Base-by-base conservation (phyloP, 2,113 vertebrate species). In the Osmerus eperlanus region DNA sequence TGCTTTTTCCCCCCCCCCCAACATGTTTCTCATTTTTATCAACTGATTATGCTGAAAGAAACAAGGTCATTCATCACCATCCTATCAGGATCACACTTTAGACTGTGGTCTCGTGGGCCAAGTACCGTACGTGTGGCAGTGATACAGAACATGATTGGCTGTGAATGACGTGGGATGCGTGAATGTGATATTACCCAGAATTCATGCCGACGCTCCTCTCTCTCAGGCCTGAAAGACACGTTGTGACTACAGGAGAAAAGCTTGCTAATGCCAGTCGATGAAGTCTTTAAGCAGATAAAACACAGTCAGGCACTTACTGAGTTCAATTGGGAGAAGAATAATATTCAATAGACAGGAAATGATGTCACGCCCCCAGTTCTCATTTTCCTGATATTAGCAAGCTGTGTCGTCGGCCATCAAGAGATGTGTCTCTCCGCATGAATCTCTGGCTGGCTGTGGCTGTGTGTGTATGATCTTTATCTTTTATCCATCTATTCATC, bases 141-240 rank as follows among this genome's bases (percentile, higher is more conserved):
- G 64, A 41, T 25, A n/a, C 13, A 36, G 75, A 73, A 70, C 63
- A 18, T 78, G 73, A 36, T 65, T n/a, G 78, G 83, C 65, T 65
- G 82, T 88, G 87, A 81, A 87, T 86, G 86, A 77, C 65, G 72
- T 78, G 78, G 72, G 78, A 90, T 85, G 88, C 52, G 75, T 87
- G 85, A 76, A 76, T 81, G 88, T 69, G 74, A 52, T 53, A 79
- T 75, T 77, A 75, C 69, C 76, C 74, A 72, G 79, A 79, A 89
- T 88, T 84, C 85, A 86, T 89, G 85, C 69, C 54, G 52, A 82
- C 86, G 80, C 82, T 12, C 51, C 70, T 88, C 75, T 70, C 75
- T 76, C 55, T 75, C 73, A 56, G 81, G 77, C 83, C 76, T 67
- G 74, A 76, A 67, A 47, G 63, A 64, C 4, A 25, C 1, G 18